These are phyloP conservation scores for Caenorhabditis uteleia DNA, from an alignment of 2,888 invertebrate genomes.

Conservation along the genomic window DNA sequence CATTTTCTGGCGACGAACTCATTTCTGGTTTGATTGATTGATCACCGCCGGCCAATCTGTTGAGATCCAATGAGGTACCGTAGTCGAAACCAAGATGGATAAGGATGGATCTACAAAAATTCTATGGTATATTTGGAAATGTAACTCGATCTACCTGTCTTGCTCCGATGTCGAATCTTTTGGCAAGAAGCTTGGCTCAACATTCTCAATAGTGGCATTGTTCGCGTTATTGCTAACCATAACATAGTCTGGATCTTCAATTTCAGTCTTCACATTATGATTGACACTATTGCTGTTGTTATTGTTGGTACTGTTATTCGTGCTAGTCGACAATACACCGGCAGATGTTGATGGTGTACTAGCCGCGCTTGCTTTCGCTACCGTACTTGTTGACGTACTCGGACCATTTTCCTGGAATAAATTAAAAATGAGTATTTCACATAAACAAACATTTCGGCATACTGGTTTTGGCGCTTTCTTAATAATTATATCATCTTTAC, in stretches of 20 bases:
- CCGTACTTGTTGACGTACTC: constrained; percentile 11
- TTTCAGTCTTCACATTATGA: constrained; percentile 22
- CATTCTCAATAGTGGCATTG: constrained; percentile 11
- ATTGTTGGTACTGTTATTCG: constrained; percentile 14
- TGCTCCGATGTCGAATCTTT: constrained; percentile 41
- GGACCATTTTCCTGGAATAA: constrained; percentile 16
- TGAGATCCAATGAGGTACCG: constrained; percentile 37
- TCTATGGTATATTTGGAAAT: background rate
- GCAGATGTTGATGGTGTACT: constrained; percentile 11
- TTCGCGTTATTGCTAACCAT: constrained; percentile 1
- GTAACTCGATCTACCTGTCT: constrained; percentile 26
- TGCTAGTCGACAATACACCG: background rate
- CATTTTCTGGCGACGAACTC: constrained; percentile 42
- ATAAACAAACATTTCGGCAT: background rate
- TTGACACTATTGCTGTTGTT: constrained; percentile 16
- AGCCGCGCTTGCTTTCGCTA: constrained; percentile 6
- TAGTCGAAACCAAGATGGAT: constrained; percentile 54
- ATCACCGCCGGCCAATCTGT: too few species aligned
- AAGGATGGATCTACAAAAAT: constrained; percentile 44
- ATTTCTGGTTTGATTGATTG: constrained; percentile 14
- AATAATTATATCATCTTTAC: constrained; percentile 69
- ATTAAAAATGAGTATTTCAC: background rate
- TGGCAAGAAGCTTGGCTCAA: constrained; percentile 20
- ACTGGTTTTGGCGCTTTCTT: constrained; percentile 61
- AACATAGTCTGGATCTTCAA: constrained; percentile 27